These are phyloP conservation scores for Empidonax traillii DNA, from an alignment of 2,113 vertebrate genomes.

Conservation along the genomic window DNA sequence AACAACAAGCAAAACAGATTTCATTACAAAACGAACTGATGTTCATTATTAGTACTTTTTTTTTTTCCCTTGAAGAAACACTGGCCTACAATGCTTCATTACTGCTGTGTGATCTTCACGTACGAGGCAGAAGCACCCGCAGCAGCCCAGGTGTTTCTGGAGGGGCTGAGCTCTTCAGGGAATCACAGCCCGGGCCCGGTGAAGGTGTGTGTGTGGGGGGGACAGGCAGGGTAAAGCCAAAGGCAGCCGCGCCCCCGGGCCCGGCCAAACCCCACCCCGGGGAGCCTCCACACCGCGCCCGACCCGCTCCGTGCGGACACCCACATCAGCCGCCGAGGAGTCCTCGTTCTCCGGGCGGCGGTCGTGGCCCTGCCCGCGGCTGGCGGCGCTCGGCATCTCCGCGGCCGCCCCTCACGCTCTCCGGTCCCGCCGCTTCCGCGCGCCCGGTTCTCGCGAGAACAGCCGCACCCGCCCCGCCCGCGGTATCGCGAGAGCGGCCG, in stretches of 20 bases:
- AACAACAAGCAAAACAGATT: neutral
- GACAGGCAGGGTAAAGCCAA: neutral
- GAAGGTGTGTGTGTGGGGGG: too few relatives aligned
- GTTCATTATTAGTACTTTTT: neutral
- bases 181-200: too few relatives aligned
- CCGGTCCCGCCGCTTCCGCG: neutral
- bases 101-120: neutral
- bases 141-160: neutral
- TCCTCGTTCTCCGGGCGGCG: slow-evolving; percentile 67
- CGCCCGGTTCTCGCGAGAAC: neutral
- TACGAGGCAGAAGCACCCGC: neutral
- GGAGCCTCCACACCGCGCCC: neutral
- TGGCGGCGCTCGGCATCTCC: slow-evolving; percentile 69
- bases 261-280: neutral
- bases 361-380: slow-evolving; percentile 64
- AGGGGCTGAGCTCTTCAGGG: neutral
- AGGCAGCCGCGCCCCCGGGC: neutral
- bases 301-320: slow-evolving; percentile 37
- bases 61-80: neutral
- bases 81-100: neutral
- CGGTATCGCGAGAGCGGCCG: neutral
- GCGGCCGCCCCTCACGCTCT: neutral
- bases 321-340: slow-evolving; percentile 69
- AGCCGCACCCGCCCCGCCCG: rapidly evolving
- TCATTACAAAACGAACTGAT: neutral